Base-by-base conservation (phyloP, 2,888 invertebrate genomes). In the Chironomus riparius region DNA sequence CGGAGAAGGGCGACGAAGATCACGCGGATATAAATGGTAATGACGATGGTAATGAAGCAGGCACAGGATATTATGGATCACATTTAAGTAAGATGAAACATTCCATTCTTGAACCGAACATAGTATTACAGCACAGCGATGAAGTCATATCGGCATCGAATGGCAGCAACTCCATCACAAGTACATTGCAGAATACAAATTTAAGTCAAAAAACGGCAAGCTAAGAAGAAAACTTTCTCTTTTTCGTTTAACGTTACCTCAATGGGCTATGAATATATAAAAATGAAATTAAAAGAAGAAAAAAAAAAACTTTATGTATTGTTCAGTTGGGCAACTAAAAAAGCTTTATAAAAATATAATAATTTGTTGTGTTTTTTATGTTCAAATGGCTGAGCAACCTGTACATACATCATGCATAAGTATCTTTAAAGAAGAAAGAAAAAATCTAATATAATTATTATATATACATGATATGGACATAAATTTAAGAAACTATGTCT, bases 81-180 rank as follows among this genome's bases (percentile, higher is more conserved):
- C 61, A 73, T 13, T 73, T 73, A 38, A 22, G 73, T 38, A 73
- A 73, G 74, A 75, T 77, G 69, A 78, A 77, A 75, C 78, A 78
- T 79, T 76, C 81, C 79, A 79, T 82, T 79, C 77, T 81, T 79
- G 70, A 81, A 80, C 78, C 74, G 62, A 74, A 74, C 48, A 74
- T 74, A 74, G 65, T 74, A 74, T 74, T 74, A 74, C 65, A 74
- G 47, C 74, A 74, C 68, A 74, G 74, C 28, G 74, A 74, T 65
- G 74, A 74, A 50, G 68, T 74, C 15, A 21, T 74, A n/a, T 68
- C 74, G 28, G 21, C 74, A n/a, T 62, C 47, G 12, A 72, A 62
- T 38, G 72, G 72, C 65, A 65, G 10, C 18, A 62, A 72, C 28
- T 72, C 72, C 21, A 72, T 72, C 28, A 50, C 72, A 21, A 62